These are phyloP conservation scores for Oppia nitens DNA, from an alignment of 1,140 invertebrate genomes.

Conservation along the genomic window DNA sequence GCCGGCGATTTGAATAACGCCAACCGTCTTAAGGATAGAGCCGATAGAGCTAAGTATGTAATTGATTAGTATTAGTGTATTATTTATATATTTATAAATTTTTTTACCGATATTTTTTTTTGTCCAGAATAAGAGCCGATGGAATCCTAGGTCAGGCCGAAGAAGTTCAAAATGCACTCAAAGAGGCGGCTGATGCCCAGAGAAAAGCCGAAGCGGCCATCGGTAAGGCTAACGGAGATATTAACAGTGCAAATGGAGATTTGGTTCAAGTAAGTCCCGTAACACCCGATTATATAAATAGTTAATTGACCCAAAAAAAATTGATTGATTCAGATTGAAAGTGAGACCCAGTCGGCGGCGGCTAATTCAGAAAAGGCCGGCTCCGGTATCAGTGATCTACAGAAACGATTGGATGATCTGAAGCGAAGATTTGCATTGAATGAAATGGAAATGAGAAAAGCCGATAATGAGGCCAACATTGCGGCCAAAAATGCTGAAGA, in stretches of 20 bases:
- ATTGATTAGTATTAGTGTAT: constrained; percentile 1
- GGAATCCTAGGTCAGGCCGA: constrained; percentile 37
- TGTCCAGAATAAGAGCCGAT: constrained; percentile 34
- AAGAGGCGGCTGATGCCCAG: constrained; percentile 56
- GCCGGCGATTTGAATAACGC: constrained; percentile 54
- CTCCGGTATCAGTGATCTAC: constrained; percentile 45
- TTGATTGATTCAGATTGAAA: constrained; percentile 35
- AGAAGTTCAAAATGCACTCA: constrained; percentile 38
- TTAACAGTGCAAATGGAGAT: constrained; percentile 51
- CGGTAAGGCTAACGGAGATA: constrained; percentile 55
- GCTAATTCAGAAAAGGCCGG: constrained; percentile 51
- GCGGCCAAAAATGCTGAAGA: constrained; percentile 38
- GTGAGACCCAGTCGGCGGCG: constrained; percentile 52
- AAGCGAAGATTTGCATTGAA: constrained; percentile 58
- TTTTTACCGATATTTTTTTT: constrained; percentile 8
- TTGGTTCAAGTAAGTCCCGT: constrained; percentile 38
- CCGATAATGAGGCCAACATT: constrained; percentile 35
- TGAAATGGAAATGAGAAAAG: constrained; percentile 41
- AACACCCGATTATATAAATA: background rate
- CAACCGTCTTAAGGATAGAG: constrained; percentile 50
- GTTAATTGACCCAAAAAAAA: background rate
- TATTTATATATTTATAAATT: background rate
- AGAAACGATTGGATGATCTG: constrained; percentile 45
- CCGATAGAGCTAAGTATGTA: constrained; percentile 52
- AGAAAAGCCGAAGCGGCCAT: constrained; percentile 56